Percentiles rank a stretch among this genome's conserved stretches.
Evolutionary conservation across 2,797 vertebrate genomes (phyloP).

Genomic region (Tenualosa thibaudeaui): DNA sequence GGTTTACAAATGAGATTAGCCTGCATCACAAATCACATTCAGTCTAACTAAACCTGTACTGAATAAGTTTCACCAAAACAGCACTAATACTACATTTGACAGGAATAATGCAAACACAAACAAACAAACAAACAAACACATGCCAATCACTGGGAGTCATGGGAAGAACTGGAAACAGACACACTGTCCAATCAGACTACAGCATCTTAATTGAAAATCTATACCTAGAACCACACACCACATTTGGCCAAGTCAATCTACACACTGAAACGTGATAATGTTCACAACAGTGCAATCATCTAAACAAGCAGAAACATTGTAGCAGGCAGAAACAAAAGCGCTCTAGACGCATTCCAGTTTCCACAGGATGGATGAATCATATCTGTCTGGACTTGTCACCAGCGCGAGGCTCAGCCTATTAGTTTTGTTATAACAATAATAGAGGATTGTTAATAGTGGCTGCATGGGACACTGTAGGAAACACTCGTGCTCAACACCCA

Average conservation of each 20-base stretch:
- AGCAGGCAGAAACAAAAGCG: slow-evolving; percentile 32
- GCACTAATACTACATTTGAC: neutral
- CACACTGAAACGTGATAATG: neutral
- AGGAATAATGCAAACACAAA: too few species aligned
- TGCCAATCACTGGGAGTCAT: neutral
- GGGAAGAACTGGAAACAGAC: neutral
- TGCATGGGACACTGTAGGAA: slow-evolving; percentile 27
- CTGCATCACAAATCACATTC: neutral
- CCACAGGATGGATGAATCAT: slow-evolving; percentile 34
- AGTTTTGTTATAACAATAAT: slow-evolving; percentile 45
- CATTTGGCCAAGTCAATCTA: neutral
- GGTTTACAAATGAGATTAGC: neutral
- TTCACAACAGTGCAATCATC: slow-evolving; percentile 17
- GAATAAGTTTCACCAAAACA: neutral
- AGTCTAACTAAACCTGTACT: neutral
- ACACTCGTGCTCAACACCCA: neutral
- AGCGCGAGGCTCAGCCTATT: slow-evolving; percentile 20
- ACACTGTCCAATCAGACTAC: neutral
- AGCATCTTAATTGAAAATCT: neutral
- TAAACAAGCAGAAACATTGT: slow-evolving; percentile 13
- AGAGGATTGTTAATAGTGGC: slow-evolving; percentile 39
- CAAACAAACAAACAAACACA: neutral
- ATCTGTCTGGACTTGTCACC: slow-evolving; percentile 44
- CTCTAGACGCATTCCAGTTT: slow-evolving; percentile 39
- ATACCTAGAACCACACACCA: neutral